These are phyloP conservation scores for Heliconius melpomene DNA, from an alignment of 1,140 invertebrate species.

Conservation along the genomic window DNA sequence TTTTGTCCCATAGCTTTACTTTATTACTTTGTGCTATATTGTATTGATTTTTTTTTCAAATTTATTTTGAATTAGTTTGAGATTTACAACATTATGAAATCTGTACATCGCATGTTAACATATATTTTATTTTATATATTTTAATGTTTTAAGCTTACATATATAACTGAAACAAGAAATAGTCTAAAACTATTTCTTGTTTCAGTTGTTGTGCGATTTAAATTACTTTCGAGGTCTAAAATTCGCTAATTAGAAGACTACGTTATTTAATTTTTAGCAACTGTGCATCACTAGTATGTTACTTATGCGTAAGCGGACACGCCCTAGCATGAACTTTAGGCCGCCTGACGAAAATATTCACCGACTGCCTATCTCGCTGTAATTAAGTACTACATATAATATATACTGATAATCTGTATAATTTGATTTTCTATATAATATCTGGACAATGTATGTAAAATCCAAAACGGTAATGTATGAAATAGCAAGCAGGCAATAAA, in stretches of 20 bases:
- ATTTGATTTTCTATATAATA: too few relatives aligned
- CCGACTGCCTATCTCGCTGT: neutral
- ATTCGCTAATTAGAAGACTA: too few relatives aligned
- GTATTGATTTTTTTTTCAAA: neutral
- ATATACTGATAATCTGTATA: too few relatives aligned
- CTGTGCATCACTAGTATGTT: neutral
- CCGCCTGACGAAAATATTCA: neutral
- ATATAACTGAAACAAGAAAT: neutral
- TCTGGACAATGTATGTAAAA: too few relatives aligned
- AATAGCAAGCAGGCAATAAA: too few relatives aligned
- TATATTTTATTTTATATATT: too few relatives aligned
- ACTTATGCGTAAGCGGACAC: neutral
- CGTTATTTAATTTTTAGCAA: too few relatives aligned
- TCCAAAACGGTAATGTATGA: too few relatives aligned
- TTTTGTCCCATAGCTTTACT: constrained; percentile 1
- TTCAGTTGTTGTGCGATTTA: too few relatives aligned
- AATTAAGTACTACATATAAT: neutral
- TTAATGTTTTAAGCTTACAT: neutral
- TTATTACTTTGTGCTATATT: neutral
- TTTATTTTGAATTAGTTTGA: neutral
- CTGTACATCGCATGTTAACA: too few relatives aligned
- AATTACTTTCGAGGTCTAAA: too few relatives aligned
- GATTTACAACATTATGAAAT: neutral
- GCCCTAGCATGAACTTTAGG: neutral
- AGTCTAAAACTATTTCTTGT: too few relatives aligned